Conservation (phyloP, 2,113 vertebrate species). For the Cariama cristata region DNA sequence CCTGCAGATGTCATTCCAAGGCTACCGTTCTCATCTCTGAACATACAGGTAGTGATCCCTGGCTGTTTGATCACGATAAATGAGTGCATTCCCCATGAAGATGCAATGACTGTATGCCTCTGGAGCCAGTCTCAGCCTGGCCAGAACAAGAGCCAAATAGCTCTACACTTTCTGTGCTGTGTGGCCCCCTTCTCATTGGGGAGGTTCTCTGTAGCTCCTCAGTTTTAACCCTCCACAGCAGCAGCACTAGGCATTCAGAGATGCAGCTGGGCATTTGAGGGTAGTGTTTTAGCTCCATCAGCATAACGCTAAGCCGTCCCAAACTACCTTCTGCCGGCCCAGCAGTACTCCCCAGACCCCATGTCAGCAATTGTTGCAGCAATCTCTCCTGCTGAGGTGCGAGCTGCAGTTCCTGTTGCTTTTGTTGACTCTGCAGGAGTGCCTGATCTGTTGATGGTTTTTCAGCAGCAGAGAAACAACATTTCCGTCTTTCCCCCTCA, state of each 20-base stretch:
- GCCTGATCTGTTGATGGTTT: neutral
- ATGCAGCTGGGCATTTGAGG: neutral
- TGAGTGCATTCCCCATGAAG: neutral
- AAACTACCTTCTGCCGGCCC: neutral
- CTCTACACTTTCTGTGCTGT: neutral
- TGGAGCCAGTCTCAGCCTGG: neutral
- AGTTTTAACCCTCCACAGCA: neutral
- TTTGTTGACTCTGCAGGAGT: constrained; percentile 30
- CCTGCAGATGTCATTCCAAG: neutral
- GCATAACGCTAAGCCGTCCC: neutral
- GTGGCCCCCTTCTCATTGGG: neutral
- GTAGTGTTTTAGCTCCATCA: neutral
- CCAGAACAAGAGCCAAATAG: neutral
- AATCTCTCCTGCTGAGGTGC: neutral
- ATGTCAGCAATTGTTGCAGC: neutral
- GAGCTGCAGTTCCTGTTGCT: neutral
- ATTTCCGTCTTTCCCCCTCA: neutral
- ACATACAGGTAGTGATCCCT: neutral
- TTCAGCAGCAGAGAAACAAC: neutral
- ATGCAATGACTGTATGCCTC: neutral
- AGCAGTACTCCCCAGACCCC: neutral
- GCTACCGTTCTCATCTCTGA: neutral
- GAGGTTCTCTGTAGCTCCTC: neutral
- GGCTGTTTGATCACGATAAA: neutral
- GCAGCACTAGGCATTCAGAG: neutral